These are phyloP conservation scores for Chrysotoxum bicinctum DNA, from an alignment of 2,888 invertebrate species.

Conservation along the genomic window DNA sequence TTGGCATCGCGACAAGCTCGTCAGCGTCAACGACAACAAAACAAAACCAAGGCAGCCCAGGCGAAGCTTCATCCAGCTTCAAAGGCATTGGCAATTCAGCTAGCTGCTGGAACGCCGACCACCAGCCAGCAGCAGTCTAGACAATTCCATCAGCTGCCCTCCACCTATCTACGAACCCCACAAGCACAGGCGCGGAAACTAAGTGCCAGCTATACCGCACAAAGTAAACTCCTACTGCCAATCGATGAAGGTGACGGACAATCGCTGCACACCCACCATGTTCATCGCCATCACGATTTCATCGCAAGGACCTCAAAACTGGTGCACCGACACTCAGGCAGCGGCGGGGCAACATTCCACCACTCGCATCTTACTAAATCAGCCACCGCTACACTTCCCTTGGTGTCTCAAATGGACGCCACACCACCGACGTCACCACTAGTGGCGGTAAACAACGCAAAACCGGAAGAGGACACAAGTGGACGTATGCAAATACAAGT, in stretches of 20 bases:
- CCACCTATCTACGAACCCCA: conserved; percentile 81
- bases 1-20: conserved; percentile 91
- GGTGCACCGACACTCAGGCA: conserved; percentile 80
- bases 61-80: conserved; percentile 83
- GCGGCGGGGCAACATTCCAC: conserved; percentile 77
- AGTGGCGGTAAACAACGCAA: conserved; percentile 75
- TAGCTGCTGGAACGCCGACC: conserved; percentile 79
- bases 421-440: conserved; percentile 80
- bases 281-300: conserved; percentile 74
- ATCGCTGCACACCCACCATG: conserved; percentile 78
- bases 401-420: conserved; percentile 80
- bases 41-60: conserved; percentile 81
- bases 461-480: conserved; percentile 73
- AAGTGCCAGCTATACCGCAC: conserved; percentile 81
- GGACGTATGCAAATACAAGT: conserved; percentile 66
- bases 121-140: conserved; percentile 80
- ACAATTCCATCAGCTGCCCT: conserved; percentile 84
- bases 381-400: conserved; percentile 81
- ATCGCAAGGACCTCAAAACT: conserved; percentile 79
- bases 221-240: conserved; percentile 81
- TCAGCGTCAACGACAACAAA: conserved; percentile 84
- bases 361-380: conserved; percentile 80
- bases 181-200: conserved; percentile 80
- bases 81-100: conserved; percentile 74
- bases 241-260: conserved; percentile 80